phyloP scores from a whole-genome alignment of 2,888 invertebrate genomes.

The Helleia helle region DNA sequence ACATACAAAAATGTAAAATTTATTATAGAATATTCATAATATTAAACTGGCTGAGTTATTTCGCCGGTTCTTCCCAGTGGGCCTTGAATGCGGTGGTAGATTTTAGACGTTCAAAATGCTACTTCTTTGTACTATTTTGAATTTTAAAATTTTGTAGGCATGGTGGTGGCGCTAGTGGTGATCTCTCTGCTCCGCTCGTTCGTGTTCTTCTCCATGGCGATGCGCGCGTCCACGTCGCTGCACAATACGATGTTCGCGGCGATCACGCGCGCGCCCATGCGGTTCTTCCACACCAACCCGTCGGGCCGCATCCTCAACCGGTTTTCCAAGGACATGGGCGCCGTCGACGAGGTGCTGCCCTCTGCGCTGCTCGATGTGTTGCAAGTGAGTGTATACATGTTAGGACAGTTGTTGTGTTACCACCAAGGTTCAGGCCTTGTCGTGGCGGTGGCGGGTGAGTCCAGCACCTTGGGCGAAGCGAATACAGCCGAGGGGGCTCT shows the following conservation, averaged over 20 bases:
- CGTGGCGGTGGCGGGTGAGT: too few species aligned
- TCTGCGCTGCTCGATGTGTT: constrained; percentile 76
- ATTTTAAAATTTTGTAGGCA: too few species aligned
- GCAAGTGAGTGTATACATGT: constrained; percentile 40
- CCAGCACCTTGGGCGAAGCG: too few species aligned
- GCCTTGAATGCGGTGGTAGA: too few species aligned
- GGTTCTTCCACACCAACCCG: constrained; percentile 92
- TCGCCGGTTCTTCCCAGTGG: too few species aligned
- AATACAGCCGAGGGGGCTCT: too few species aligned
- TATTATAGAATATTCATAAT: too few species aligned
- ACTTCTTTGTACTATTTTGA: too few species aligned
- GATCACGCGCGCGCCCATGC: constrained; percentile 85
- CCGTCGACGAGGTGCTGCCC: constrained; percentile 78
- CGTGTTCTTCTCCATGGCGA: constrained; percentile 77
- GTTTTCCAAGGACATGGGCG: constrained; percentile 91
- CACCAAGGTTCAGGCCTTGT: too few species aligned
- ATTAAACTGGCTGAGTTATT: too few species aligned
- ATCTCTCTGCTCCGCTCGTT: constrained; percentile 67
- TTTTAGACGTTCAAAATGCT: too few species aligned
- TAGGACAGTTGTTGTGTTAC: not conserved
- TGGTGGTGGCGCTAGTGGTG: constrained; percentile 64
- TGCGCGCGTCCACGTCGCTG: constrained; percentile 83
- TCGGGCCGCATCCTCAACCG: constrained; percentile 88
- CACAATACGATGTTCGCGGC: constrained; percentile 91
- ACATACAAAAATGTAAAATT: too few species aligned